Conservation (phyloP, 2,797 vertebrate genomes). For the Heliangelus exortis region DNA sequence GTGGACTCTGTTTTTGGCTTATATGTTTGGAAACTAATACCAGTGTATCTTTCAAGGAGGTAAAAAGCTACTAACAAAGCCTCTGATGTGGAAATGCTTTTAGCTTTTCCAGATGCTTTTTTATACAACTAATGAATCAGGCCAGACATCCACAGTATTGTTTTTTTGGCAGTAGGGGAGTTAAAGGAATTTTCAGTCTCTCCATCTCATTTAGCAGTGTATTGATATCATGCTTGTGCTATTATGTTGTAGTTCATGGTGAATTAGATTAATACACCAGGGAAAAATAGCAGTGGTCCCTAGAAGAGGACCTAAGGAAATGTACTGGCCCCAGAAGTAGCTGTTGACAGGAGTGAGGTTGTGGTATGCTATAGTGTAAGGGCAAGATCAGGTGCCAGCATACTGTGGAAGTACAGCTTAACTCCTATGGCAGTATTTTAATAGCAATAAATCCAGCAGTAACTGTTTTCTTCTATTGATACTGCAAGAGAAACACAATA, state of each 20-base stretch:
- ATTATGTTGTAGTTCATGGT: not conserved
- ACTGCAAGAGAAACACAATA: not conserved
- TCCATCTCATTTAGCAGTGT: not conserved
- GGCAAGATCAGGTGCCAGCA: fast-evolving
- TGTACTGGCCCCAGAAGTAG: not conserved
- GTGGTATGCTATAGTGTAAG: not conserved
- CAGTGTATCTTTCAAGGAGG: not conserved
- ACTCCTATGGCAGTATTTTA: not conserved
- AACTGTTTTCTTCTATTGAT: not conserved
- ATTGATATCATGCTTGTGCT: not conserved
- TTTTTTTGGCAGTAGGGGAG: not conserved
- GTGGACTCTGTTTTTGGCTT: not conserved
- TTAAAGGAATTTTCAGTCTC: not conserved
- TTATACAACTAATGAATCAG: not conserved
- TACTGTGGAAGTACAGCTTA: not conserved
- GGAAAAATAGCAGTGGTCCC: not conserved
- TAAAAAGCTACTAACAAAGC: not conserved
- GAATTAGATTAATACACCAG: not conserved
- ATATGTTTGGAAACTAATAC: not conserved
- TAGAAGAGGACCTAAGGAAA: not conserved
- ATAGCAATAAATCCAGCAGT: not conserved
- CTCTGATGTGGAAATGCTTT: not conserved
- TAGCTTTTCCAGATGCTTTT: not conserved
- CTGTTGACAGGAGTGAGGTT: not conserved
- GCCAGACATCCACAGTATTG: not conserved